Base-by-base conservation (phyloP, 2,888 invertebrate species). In the Phengaris arion region DNA sequence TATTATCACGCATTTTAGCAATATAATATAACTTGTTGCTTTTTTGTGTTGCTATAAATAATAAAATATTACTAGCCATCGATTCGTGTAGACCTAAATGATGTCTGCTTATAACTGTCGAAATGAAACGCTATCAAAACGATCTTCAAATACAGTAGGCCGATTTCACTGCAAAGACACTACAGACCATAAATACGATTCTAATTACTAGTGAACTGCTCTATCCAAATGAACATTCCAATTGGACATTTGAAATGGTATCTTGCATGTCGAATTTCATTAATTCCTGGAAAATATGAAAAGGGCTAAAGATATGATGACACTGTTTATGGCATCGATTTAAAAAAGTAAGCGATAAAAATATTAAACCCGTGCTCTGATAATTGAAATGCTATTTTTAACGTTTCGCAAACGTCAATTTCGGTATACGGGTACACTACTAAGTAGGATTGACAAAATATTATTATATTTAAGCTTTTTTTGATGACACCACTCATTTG, bases 241-340 rank as follows among this genome's bases (percentile, higher is more conserved):
- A 74, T 52, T 15, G 52, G 52, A 64, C 52, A 74, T 74, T 57
- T 51, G 51, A 74, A 74, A 48, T 52, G 74, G 76, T 75, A 74
- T 74, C 45, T 48, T 68, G 74, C 77, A 72, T 77, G 75, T 77
- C 78, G 77, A 76, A 6, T 64, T 45, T 64, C 35, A 7, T 45
- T 64, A 9, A 59, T 15, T 48, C 52, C 2, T 45, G 64, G 12
- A 64, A 59, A 64, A 35, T 45, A 64, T 64, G 12, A 45, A 64
- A 64, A 35, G 64, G 12, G 13, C 5, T 45, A 15, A 35, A 13
- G 6, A 64, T 13, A 59, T 2, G 12, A 12, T 22, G 9, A 22
- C 5, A 5, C 0, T 0, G 35, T 64, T 64, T 45, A 15, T 59
- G 9, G 22, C 59, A 6, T 22, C 5, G 59, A 22, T 9, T 22